These are phyloP conservation scores for Phylloscopus trochiloides DNA, from an alignment of 2,113 vertebrate species.

Conservation along the genomic window DNA sequence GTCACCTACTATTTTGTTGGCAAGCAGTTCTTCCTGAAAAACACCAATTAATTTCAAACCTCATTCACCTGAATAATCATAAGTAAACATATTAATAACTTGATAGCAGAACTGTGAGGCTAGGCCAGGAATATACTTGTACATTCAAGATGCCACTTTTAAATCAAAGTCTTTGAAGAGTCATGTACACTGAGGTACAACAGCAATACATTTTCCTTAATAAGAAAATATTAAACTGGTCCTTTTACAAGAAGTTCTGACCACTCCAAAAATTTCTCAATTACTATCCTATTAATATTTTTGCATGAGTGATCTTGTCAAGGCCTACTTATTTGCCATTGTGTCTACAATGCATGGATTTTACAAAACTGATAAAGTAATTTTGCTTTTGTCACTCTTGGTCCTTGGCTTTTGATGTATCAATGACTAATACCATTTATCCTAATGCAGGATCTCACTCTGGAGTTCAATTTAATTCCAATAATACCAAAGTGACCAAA, in stretches of 20 bases:
- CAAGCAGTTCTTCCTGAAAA: constrained; percentile 39
- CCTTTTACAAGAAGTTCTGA: background rate
- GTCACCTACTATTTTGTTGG: constrained; percentile 17
- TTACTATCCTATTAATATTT: background rate
- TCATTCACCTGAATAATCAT: constrained; percentile 34
- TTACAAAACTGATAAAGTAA: background rate
- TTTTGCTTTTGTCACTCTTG: background rate
- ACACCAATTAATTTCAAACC: constrained; percentile 66
- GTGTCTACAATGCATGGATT: background rate
- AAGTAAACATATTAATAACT: constrained; percentile 57
- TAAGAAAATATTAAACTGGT: background rate
- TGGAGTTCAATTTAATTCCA: background rate
- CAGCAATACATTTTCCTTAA: background rate
- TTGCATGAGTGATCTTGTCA: background rate
- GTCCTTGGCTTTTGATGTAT: background rate
- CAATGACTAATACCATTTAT: background rate
- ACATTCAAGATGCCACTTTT: background rate
- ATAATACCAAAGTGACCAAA: background rate
- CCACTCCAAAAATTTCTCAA: background rate
- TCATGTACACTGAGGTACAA: background rate
- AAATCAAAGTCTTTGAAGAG: constrained; percentile 5
- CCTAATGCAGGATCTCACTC: background rate
- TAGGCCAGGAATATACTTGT: constrained; percentile 26
- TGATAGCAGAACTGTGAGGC: constrained; percentile 27
- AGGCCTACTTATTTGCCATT: background rate